Conservation (phyloP, 2,888 invertebrate genomes). For the Dicyrtomina minuta region DNA sequence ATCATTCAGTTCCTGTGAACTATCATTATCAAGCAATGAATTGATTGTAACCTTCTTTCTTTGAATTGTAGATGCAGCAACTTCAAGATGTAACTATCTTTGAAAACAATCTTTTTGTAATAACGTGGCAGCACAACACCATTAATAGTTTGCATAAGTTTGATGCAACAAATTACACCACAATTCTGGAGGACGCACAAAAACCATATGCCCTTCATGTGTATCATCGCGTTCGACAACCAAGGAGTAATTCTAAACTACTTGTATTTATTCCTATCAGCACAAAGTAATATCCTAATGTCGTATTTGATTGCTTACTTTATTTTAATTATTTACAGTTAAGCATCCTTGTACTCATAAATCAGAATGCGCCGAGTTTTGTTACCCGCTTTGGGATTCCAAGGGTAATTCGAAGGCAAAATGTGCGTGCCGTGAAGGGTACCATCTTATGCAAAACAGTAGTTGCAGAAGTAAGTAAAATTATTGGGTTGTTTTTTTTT, state of each 20-base stretch:
- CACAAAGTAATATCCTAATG: slow-evolving; percentile 8
- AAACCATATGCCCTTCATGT: slow-evolving; percentile 69
- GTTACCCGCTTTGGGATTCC: slow-evolving; percentile 66
- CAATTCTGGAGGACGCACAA: slow-evolving; percentile 60
- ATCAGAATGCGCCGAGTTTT: slow-evolving; percentile 70
- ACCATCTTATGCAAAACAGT: slow-evolving; percentile 57
- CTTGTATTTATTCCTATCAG: slow-evolving; percentile 46
- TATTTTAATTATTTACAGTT: neutral
- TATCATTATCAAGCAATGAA: neutral
- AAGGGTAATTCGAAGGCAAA: slow-evolving; percentile 60
- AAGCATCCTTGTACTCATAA: slow-evolving; percentile 15
- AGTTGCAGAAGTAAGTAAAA: slow-evolving; percentile 65
- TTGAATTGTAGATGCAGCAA: slow-evolving; percentile 63
- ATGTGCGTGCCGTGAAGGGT: slow-evolving; percentile 59
- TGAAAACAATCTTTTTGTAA: slow-evolving; percentile 72
- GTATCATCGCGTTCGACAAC: slow-evolving; percentile 77
- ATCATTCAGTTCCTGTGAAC: too few species aligned
- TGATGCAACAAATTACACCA: slow-evolving; percentile 59
- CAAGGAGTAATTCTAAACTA: slow-evolving; percentile 61
- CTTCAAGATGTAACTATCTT: slow-evolving; percentile 72
- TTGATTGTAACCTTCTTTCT: slow-evolving; percentile 21
- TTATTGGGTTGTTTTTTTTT: neutral
- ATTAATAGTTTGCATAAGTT: slow-evolving; percentile 67
- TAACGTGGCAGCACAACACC: slow-evolving; percentile 69
- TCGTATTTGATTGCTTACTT: neutral